Percentiles rank a stretch among this genome's conserved stretches.
Evolutionary conservation across 2,888 invertebrate genomes (phyloP).

Genomic region (Elmis aenea): DNA sequence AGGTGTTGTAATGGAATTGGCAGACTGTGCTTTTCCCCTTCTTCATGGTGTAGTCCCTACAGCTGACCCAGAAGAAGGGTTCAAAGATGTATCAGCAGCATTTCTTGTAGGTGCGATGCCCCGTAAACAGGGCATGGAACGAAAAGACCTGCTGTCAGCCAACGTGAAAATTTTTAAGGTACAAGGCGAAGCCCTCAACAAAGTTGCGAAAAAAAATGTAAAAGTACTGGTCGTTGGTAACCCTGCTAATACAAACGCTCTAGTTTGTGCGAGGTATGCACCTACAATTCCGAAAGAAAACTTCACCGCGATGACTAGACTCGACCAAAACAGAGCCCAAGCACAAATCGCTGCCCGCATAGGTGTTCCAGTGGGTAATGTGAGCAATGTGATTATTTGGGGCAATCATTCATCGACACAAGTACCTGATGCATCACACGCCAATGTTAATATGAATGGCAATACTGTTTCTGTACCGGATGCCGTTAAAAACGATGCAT

Average conservation of each 20-base stretch:
- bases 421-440: constrained; percentile 87
- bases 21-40: constrained; percentile 91
- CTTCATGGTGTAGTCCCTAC: constrained; percentile 81
- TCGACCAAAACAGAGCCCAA: constrained; percentile 96
- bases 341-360: constrained; percentile 78
- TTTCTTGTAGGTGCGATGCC: constrained; percentile 99
- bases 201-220: constrained; percentile 84
- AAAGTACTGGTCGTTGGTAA: constrained; percentile 98
- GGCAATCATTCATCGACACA: constrained; percentile 99
- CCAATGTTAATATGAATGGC: constrained; percentile 47
- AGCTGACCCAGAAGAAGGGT: constrained; percentile 84
- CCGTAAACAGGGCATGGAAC: constrained; percentile 95
- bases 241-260: constrained; percentile 98
- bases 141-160: constrained; percentile 94
- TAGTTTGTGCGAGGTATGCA: constrained; percentile 92
- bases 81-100: constrained; percentile 92
- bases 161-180: constrained; percentile 98
- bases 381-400: constrained; percentile 93
- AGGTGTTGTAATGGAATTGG: constrained; percentile 96
- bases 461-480: constrained; percentile 58
- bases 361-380: constrained; percentile 64
- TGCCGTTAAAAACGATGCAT: constrained; percentile 75
- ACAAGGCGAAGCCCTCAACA: constrained; percentile 91
- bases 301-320: constrained; percentile 95
- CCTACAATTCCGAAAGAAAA: constrained; percentile 94